Conservation (phyloP, 2,113 vertebrate genomes). For the Oreochromis spilurus region DNA sequence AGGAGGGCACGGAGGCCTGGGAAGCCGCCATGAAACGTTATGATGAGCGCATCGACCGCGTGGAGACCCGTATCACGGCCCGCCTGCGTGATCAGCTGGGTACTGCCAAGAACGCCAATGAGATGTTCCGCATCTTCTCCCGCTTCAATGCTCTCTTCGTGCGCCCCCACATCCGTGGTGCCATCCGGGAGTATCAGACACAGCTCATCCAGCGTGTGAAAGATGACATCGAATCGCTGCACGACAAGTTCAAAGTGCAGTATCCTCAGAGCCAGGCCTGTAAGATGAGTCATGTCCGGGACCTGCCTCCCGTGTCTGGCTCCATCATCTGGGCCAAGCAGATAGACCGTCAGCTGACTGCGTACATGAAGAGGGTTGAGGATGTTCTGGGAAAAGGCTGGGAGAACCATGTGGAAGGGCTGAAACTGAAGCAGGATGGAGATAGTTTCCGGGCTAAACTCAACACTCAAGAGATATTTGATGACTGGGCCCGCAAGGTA, state of each 20-base stretch:
- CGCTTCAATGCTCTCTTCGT: conserved; percentile 98
- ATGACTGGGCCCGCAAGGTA: conserved; percentile 97
- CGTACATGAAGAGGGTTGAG: conserved; percentile 98
- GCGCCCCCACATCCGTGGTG: conserved; percentile 93
- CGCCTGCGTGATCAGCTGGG: conserved; percentile 95
- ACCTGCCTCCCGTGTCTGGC: conserved; percentile 92
- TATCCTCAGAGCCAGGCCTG: conserved; percentile 98
- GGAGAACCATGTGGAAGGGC: conserved; percentile 98
- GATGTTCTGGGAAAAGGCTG: conserved; percentile 97
- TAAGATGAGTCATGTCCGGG: conserved; percentile 97
- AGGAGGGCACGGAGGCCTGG: conserved; percentile 97
- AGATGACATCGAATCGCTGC: conserved; percentile 95
- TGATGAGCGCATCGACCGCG: conserved; percentile 93
- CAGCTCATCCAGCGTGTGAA: conserved; percentile 97
- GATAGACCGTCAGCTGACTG: conserved; percentile 94
- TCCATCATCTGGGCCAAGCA: conserved; percentile 99
- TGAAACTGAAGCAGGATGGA: conserved; percentile 97
- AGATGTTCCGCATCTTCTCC: conserved; percentile 99
- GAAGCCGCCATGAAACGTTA: conserved; percentile 98
- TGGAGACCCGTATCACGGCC: conserved; percentile 96
- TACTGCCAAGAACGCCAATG: conserved; percentile 97
- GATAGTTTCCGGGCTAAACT: conserved; percentile 98
- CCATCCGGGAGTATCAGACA: conserved; percentile 96
- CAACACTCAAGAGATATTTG: conserved; percentile 98
- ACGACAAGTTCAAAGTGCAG: conserved; percentile 98